Conservation (phyloP, 2,797 vertebrate species). For the Aldrovandia affinis region DNA sequence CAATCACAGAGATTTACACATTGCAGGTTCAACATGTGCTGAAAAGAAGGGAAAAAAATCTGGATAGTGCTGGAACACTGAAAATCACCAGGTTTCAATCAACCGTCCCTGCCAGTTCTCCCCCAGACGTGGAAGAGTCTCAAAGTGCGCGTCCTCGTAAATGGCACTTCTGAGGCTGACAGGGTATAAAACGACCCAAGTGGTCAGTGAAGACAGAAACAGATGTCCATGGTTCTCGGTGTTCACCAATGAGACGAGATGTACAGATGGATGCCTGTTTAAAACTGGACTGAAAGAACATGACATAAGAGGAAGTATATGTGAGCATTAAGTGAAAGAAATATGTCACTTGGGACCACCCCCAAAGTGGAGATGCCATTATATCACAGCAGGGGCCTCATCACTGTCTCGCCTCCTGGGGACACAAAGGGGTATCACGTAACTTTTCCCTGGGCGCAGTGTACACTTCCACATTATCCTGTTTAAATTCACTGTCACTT, state of each 20-base stretch:
- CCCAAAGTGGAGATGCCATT: background rate
- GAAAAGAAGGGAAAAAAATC: background rate
- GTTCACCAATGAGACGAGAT: background rate
- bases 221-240: background rate
- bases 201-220: background rate
- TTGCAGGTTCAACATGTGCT: constrained; percentile 15
- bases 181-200: constrained; percentile 1
- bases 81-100: constrained; percentile 14
- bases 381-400: constrained; percentile 9
- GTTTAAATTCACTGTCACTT: background rate
- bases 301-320: constrained; percentile 13
- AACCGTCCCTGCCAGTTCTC: background rate
- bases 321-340: constrained; percentile 20
- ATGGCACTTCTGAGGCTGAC: background rate
- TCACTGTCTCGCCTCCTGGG: background rate
- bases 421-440: background rate
- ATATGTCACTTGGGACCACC: constrained; percentile 9
- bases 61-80: background rate
- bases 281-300: constrained; percentile 14
- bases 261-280: constrained; percentile 27
- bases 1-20: background rate
- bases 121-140: background rate
- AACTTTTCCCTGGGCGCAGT: background rate
- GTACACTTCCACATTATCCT: background rate
- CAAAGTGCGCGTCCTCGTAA: background rate